Base-by-base conservation (phyloP, 2,113 vertebrate species). In the Rhombomys opimus region DNA sequence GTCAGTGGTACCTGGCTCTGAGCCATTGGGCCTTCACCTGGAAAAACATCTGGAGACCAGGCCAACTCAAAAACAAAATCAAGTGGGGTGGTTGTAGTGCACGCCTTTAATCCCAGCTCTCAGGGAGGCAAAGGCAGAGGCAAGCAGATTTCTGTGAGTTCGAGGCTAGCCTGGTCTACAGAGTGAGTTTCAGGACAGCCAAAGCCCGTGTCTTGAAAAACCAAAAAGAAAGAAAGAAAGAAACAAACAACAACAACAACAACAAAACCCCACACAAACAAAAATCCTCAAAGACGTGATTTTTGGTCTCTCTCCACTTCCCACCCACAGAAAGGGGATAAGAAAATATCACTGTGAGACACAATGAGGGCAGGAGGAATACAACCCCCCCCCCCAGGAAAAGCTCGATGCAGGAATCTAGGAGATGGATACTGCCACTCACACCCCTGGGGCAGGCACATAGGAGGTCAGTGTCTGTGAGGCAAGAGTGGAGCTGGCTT, bases 361-460 rank as follows among this genome's bases (percentile, higher is more conserved):
- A n/a, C 32, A 25, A 1, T 46, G 82, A 15, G 38, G 82, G 14
- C 82, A 63, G 54, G 41, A 23, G 61, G 73, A 9, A 23, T 41
- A 32, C 78, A 38, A 30, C 41, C 41, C 41, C 41, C 41, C 41
- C 41, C 41, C 8, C 13, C 1, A 61, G 22, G 82, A 61, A 46
- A 38, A 67, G 25, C 41, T 13, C 11, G 27, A 5, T 0, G 23
- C 57, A 22, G n/a, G 10, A 23, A 15, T 6, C 25, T 8, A 10
- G 52, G 6, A 25, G n/a, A 78, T 20, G 0, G 4, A 15, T 22
- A 2, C 18, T 20, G 9, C 11, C 32, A 0, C 54, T 38, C 85
- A 27, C 54, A 22, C 46, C 32, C 14, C 30, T 32, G 15, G 84
- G 68, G 32, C n/a, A 38, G 75, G 85, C 50, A 61, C 63, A 6